These are phyloP conservation scores for Drosophila albomicans DNA, from an alignment of 1,140 invertebrate genomes.

Conservation along the genomic window DNA sequence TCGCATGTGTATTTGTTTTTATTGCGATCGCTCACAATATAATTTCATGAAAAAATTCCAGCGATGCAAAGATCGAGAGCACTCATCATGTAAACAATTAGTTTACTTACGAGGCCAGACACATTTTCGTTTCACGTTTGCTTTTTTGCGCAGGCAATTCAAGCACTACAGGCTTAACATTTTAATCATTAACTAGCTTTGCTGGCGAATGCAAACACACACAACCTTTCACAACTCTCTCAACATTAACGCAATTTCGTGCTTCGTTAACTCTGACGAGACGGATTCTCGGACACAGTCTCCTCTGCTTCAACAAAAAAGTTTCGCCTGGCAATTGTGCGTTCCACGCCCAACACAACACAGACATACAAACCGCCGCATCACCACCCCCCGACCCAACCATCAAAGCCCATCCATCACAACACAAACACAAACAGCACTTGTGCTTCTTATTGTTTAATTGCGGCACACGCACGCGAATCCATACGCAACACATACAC, in stretches of 20 bases:
- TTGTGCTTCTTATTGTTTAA: slow-evolving; percentile 69
- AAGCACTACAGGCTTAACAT: slow-evolving; percentile 18
- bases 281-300: slow-evolving; percentile 20
- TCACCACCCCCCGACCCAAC: slow-evolving; percentile 22
- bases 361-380: slow-evolving; percentile 41
- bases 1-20: slow-evolving; percentile 17
- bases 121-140: neutral
- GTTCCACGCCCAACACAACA: slow-evolving; percentile 64
- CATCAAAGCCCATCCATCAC: slow-evolving; percentile 1
- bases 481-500: slow-evolving; percentile 8
- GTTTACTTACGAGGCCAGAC: slow-evolving; percentile 1
- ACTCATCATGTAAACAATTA: slow-evolving; percentile 53
- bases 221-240: slow-evolving; percentile 35
- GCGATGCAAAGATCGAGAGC: slow-evolving; percentile 6
- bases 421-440: slow-evolving; percentile 22
- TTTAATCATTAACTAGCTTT: slow-evolving; percentile 24
- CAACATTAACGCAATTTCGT: slow-evolving; percentile 64
- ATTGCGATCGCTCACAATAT: slow-evolving; percentile 40
- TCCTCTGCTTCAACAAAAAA: slow-evolving; percentile 21
- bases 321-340: slow-evolving; percentile 47
- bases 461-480: slow-evolving; percentile 49
- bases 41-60: slow-evolving; percentile 64
- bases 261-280: slow-evolving; percentile 67
- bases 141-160: slow-evolving; percentile 16
- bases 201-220: slow-evolving; percentile 29